Conservation (phyloP, 23 tunicate species). For the Ascidia mentula region DNA sequence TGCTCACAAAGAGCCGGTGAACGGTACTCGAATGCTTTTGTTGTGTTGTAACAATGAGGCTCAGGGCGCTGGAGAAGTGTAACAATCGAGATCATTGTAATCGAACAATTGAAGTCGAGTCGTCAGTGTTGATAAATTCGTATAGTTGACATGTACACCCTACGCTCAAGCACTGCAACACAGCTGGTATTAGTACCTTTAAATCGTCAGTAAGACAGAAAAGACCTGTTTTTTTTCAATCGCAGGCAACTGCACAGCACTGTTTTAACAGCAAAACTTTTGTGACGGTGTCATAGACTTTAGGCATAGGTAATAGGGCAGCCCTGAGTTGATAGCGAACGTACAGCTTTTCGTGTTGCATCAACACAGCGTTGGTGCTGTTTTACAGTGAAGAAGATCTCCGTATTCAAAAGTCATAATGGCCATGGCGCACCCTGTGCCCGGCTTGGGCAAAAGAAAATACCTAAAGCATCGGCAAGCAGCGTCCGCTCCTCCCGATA, state of each 20-base stretch:
- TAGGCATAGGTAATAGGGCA: neutral
- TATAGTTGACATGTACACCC: neutral
- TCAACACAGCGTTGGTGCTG: constrained; percentile 4
- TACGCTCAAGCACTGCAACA: neutral
- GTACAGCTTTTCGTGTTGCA: neutral
- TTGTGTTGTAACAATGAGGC: constrained; percentile 6
- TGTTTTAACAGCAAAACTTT: neutral
- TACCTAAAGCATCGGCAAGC: constrained; percentile 25
- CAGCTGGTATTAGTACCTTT: neutral
- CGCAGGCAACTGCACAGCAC: neutral
- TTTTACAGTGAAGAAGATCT: constrained; percentile 2
- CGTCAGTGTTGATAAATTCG: constrained; percentile 6
- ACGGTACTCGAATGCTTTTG: constrained; percentile 1
- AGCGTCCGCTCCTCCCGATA: constrained; percentile 81
- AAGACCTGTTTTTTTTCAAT: no score
- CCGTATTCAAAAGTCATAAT: constrained; percentile 4
- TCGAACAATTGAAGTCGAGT: constrained; percentile 7
- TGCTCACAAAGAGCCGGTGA: neutral
- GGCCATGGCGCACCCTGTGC: constrained; percentile 84
- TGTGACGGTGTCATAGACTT: neutral
- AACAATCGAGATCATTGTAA: neutral
- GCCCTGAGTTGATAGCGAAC: neutral
- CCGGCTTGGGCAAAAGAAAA: constrained; percentile 51
- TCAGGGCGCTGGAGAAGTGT: neutral
- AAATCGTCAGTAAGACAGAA: no score